Evolutionary conservation across 2,113 vertebrate genomes (phyloP).

Genomic region (Thryonomys swinderianus): DNA sequence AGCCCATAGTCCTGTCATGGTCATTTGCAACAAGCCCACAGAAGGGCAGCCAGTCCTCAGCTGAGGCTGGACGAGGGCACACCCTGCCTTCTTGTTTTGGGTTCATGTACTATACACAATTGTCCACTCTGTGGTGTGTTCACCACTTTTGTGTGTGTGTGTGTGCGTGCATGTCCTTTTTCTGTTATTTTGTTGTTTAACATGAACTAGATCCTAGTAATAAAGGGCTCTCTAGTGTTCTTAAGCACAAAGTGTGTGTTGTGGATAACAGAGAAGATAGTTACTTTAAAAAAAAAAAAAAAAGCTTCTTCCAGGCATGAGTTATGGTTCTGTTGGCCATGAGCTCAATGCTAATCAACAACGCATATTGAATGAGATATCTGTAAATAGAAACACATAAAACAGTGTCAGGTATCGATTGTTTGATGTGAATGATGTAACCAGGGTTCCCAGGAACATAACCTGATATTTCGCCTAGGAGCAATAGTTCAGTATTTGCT

Average conservation of each 20-base stretch:
- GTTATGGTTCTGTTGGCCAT: neutral
- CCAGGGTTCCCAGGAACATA: neutral
- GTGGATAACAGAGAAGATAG: neutral
- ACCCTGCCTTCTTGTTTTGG: neutral
- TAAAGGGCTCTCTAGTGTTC: neutral
- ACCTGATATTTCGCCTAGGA: neutral
- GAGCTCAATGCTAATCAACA: neutral
- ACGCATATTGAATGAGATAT: neutral
- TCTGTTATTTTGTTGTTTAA: neutral
- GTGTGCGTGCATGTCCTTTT: neutral
- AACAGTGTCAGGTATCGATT: neutral
- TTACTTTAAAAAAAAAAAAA: neutral
- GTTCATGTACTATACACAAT: neutral
- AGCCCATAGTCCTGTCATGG: fast-evolving
- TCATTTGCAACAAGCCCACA: neutral
- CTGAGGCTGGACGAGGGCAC: neutral
- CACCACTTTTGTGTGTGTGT: neutral
- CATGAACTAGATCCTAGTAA: neutral
- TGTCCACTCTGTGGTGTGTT: neutral
- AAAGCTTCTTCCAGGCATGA: neutral
- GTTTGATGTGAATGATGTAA: neutral
- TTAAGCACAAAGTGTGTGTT: neutral
- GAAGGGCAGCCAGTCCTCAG: neutral
- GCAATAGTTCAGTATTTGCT: neutral
- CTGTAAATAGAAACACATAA: constrained; percentile 40